Conservation (phyloP, 2,113 vertebrate species). For the Choloepus hoffmanni region DNA sequence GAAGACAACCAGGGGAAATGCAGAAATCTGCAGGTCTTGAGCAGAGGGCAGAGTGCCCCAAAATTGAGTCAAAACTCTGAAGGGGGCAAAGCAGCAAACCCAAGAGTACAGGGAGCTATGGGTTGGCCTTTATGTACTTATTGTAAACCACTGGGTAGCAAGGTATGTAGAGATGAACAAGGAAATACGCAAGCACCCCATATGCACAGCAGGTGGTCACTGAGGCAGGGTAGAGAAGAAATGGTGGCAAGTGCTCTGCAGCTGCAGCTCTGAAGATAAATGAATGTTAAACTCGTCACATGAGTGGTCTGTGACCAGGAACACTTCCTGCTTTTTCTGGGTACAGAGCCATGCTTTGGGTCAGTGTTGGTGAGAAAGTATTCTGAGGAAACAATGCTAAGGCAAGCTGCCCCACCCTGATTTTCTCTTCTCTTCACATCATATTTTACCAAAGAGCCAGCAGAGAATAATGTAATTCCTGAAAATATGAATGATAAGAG, state of each 20-base stretch:
- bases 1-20: background rate
- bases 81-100: background rate
- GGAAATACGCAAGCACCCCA: background rate
- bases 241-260: background rate
- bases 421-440: background rate
- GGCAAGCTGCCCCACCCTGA: background rate
- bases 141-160: background rate
- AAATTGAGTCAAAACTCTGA: too few species aligned
- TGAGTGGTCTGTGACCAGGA: background rate
- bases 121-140: background rate
- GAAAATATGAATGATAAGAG: background rate
- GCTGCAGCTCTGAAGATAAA: background rate
- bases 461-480: background rate
- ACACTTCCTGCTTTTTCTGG: background rate
- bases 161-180: background rate
- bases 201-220: background rate
- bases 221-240: background rate
- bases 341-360: background rate
- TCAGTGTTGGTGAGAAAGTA: background rate
- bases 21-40: background rate
- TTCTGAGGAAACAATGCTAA: background rate
- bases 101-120: background rate
- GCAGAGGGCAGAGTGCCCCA: background rate
- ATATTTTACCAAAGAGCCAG: background rate
- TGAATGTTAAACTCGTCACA: background rate